Evolutionary conservation across 2,113 vertebrate species (phyloP).

Genomic region (Trogon surrucura): DNA sequence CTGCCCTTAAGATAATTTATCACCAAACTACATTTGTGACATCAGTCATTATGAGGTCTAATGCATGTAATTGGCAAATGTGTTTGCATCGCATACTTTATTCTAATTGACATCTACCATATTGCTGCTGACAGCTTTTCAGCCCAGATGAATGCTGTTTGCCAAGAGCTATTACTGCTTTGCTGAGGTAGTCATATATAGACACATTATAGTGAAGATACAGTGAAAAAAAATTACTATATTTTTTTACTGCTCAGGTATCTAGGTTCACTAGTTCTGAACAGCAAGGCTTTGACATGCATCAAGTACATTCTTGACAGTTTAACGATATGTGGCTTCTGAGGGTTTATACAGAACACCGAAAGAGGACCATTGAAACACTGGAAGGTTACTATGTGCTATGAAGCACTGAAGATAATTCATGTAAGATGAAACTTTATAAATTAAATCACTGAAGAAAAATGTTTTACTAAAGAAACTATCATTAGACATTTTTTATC

Average conservation of each 20-base stretch:
- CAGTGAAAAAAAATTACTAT: background rate
- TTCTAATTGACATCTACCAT: slow-evolving; percentile 71
- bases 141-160: slow-evolving; percentile 65
- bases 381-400: background rate
- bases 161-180: slow-evolving; percentile 64
- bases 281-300: background rate
- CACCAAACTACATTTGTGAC: slow-evolving; percentile 63
- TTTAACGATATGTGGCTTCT: slow-evolving; percentile 12
- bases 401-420: slow-evolving; percentile 9
- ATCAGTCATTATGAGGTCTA: slow-evolving; percentile 72
- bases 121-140: slow-evolving; percentile 71
- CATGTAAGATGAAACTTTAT: slow-evolving; percentile 1
- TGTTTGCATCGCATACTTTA: slow-evolving; percentile 68
- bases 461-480: slow-evolving; percentile 10
- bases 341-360: background rate
- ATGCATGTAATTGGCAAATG: slow-evolving; percentile 73
- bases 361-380: background rate
- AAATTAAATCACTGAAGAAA: slow-evolving; percentile 28
- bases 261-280: slow-evolving; percentile 13
- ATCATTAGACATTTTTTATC: background rate
- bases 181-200: slow-evolving; percentile 36
- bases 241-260: background rate
- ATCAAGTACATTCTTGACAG: background rate
- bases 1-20: slow-evolving; percentile 70
- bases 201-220: slow-evolving; percentile 4